These are phyloP conservation scores for Heliothis peltigera DNA, from an alignment of 2,888 invertebrate species.

Conservation along the genomic window DNA sequence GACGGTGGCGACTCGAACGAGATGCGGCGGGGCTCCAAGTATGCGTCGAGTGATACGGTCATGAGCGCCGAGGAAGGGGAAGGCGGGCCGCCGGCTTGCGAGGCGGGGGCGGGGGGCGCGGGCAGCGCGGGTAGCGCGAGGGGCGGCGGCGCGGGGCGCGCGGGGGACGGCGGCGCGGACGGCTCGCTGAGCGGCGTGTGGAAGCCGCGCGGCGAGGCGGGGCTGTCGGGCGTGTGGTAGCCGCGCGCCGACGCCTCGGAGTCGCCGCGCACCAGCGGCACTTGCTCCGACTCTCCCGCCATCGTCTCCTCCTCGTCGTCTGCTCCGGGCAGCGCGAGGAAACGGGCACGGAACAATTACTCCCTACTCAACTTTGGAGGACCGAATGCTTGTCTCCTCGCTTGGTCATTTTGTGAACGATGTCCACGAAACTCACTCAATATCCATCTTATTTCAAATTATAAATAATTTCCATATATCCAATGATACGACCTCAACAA, in stretches of 20 bases:
- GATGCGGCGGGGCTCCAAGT: conserved; percentile 95
- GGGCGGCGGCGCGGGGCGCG: conserved; percentile 89
- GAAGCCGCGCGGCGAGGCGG: conserved; percentile 91
- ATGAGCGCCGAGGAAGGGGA: conserved; percentile 96
- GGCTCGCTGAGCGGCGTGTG: conserved; percentile 93
- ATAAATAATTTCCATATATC: no score
- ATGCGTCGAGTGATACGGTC: conserved; percentile 96
- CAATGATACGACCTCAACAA: no score
- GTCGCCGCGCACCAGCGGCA: conserved; percentile 88
- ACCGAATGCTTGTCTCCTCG: background rate
- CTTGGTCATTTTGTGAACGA: background rate
- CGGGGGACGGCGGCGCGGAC: conserved; percentile 85
- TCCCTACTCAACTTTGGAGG: conserved; percentile 3
- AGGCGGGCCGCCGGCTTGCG: conserved; percentile 88
- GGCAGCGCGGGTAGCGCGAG: conserved; percentile 77
- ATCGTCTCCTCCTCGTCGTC: conserved; percentile 83
- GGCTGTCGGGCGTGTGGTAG: conserved; percentile 86
- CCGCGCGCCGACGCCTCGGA: conserved; percentile 90
- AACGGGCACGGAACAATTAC: conserved; percentile 47
- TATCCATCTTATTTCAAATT: no score
- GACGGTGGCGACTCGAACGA: conserved; percentile 94
- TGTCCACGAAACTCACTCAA: no score
- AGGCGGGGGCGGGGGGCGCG: conserved; percentile 77
- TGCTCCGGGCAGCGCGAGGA: conserved; percentile 62
- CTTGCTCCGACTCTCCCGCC: conserved; percentile 78